Percentiles rank a stretch among this genome's conserved stretches.
Evolutionary conservation across 2,888 invertebrate genomes (phyloP).

Genomic region (Netelia virgata): DNA sequence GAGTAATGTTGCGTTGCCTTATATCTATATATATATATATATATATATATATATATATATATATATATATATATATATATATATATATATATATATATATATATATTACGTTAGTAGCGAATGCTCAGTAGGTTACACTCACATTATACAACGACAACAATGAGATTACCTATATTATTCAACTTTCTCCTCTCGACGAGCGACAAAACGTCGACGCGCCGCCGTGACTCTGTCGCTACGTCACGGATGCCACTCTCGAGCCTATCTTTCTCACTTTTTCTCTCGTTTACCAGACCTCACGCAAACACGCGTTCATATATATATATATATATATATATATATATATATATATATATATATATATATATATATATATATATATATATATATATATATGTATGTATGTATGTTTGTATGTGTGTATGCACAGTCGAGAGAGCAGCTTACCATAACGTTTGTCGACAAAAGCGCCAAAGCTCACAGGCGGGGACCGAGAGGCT

Average conservation of each 20-base stretch:
- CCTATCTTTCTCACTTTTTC: not conserved
- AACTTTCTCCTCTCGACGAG: conserved; percentile 76
- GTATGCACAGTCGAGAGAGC: conserved; percentile 1
- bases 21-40: not conserved
- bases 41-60: not conserved
- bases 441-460: conserved; percentile 58
- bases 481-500: conserved; percentile 52
- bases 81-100: not conserved
- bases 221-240: not conserved
- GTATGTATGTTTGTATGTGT: too few species aligned
- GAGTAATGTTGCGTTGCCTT: too few species aligned
- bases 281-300: not conserved
- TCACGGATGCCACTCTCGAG: conserved; percentile 7
- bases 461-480: conserved; percentile 58
- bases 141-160: conserved; percentile 79
- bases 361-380: too few species aligned
- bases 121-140: conserved; percentile 73
- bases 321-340: too few species aligned
- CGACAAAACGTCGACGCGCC: conserved; percentile 35
- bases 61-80: not conserved
- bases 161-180: conserved; percentile 79
- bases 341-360: too few species aligned
- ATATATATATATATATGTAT: too few species aligned
- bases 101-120: conserved; percentile 24
- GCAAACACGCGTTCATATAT: not conserved